Evolutionary conservation across 2,113 vertebrate species (phyloP).

Genomic region (Eulemur macaco): DNA sequence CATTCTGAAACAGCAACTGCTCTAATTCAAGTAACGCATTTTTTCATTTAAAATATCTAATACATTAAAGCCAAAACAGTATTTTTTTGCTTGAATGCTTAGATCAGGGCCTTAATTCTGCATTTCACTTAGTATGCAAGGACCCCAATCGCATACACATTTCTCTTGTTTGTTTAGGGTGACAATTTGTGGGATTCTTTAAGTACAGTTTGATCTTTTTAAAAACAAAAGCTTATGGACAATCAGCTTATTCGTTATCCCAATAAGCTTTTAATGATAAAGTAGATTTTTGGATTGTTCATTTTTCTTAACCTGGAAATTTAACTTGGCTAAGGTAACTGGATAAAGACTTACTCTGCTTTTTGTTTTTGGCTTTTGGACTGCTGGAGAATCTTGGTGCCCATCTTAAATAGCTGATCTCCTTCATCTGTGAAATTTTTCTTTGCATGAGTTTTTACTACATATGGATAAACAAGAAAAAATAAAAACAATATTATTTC

Average conservation of each 20-base stretch:
- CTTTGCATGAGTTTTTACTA: constrained; percentile 52
- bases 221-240: constrained; percentile 15
- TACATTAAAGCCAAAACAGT: neutral
- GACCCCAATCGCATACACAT: neutral
- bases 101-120: constrained; percentile 28
- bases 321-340: constrained; percentile 23
- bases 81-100: constrained; percentile 30
- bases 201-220: neutral
- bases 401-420: constrained; percentile 71
- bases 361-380: constrained; percentile 78
- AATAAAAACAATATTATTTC: constrained; percentile 18
- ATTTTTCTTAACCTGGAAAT: neutral
- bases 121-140: neutral
- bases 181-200: constrained; percentile 18
- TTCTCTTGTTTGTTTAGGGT: constrained; percentile 1
- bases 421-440: constrained; percentile 70
- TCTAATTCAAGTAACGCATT: constrained; percentile 22
- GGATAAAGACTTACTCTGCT: constrained; percentile 71
- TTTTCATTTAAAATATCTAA: constrained; percentile 33
- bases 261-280: constrained; percentile 37
- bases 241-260: neutral
- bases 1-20: neutral
- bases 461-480: constrained; percentile 39
- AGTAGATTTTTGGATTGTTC: neutral
- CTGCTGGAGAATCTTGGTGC: constrained; percentile 74